Conservation (phyloP, 2,113 vertebrate genomes). For the Ictidomys tridecemlineatus region DNA sequence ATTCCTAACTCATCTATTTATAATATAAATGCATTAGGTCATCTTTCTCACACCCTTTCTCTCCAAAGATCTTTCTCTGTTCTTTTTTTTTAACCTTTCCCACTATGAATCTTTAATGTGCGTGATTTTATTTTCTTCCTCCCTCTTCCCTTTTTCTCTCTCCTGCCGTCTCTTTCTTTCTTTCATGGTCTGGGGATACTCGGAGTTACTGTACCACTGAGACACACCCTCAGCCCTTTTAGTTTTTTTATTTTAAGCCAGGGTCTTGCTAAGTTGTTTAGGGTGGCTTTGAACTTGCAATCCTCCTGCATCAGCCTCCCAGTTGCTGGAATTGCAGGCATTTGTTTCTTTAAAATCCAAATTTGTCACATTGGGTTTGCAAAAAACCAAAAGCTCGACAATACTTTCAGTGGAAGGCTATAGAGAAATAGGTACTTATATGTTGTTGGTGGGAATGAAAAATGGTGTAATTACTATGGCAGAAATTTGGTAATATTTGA, state of each 20-base stretch:
- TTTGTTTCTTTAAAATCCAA: conserved; percentile 39
- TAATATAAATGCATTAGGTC: neutral
- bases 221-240: neutral
- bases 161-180: too few relatives aligned
- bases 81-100: conserved; percentile 3
- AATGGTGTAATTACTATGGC: neutral
- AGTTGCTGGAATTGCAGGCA: neutral
- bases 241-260: neutral
- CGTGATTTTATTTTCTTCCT: neutral
- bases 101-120: conserved; percentile 51
- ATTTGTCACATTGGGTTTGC: neutral
- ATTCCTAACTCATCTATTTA: neutral
- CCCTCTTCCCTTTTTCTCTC: too few relatives aligned
- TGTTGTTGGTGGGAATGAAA: neutral
- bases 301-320: neutral
- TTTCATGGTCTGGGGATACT: neutral
- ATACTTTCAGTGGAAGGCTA: neutral
- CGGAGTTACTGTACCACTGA: neutral
- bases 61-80: neutral
- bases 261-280: neutral
- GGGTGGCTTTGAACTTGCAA: neutral
- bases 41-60: neutral
- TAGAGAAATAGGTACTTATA: neutral
- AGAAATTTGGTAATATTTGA: neutral
- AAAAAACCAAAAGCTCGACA: neutral